A percentile compares a stretch with the other conserved stretches of the same genome.
Conservation (phyloP, 1,140 invertebrate species). For the Aphis gossypii region DNA sequence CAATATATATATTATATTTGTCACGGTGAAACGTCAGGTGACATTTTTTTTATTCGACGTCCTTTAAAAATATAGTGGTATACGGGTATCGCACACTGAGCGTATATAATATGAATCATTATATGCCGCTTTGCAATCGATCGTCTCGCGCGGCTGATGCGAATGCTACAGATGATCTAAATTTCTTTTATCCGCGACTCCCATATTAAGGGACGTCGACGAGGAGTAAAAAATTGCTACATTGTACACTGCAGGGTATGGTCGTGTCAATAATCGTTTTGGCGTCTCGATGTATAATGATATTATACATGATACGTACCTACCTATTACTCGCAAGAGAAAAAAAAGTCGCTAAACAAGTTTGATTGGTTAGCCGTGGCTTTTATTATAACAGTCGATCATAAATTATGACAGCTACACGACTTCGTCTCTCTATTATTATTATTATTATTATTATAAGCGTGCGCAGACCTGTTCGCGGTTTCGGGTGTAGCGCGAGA, state of each 20-base stretch:
- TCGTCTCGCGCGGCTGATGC: background rate
- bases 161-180: background rate
- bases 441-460: background rate
- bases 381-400: background rate
- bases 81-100: background rate
- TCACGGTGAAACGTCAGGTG: background rate
- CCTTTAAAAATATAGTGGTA: background rate
- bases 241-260: background rate
- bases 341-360: background rate
- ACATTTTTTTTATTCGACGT: background rate
- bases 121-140: background rate
- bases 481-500: background rate
- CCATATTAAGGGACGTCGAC: background rate
- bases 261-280: background rate
- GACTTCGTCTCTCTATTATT: background rate
- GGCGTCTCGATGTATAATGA: too few relatives aligned
- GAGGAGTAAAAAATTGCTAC: background rate
- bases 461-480: background rate
- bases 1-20: background rate
- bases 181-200: background rate
- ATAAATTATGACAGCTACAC: constrained; percentile 1
- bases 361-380: background rate
- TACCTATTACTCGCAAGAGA: background rate
- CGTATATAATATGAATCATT: background rate
- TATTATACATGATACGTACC: too few relatives aligned